Base-by-base conservation (phyloP, 2,797 vertebrate species). In the Pitangus sulphuratus region DNA sequence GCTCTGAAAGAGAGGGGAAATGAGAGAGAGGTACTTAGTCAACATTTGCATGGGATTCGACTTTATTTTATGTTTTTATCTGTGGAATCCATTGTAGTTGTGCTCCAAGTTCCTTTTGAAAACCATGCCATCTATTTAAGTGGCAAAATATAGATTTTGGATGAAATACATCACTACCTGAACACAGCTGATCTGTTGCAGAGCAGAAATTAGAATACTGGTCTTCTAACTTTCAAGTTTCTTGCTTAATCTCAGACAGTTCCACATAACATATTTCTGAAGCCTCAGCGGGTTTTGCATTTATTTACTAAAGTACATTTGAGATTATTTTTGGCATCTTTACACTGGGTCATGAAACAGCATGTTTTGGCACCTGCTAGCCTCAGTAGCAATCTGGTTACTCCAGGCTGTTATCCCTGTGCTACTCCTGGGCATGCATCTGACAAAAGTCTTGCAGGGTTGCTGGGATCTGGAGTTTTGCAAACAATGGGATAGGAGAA, bases 271-370 rank as follows among this genome's bases (percentile, higher is more conserved):
- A 25, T 60, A 77, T 64, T 94, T 84, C 82, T 85, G 33, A 94
- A 86, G 90, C 65, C 74, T 72, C 71, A 75, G 61, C 89, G 53
- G 8, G 15, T 82, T 90, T 87, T 94, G 82, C 50, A 66, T 74
- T 90, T 86, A 87, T 95, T 91, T 96, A 81, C 76, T 82, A 54
- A 88, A 95, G 50, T 75, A 57, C 69, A 50, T 78, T 89, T 90
- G 69, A 76, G 87, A 93, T 90, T 90, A 94, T 95, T 83, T 89
- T 89, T 95, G 96, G 96, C 96, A 92, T 96, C 53, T 74, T 82
- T 90, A 62, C 28, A 26, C 92, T 87, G 95, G 95, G 90, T 96
- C 90, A 94, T 65, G 89, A 94, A 95, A 89, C 91, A 94, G 94
- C 65, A 64, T 78, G 83, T 62, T 93, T 91, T 95, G 96, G 95